A percentile compares a stretch with the other conserved stretches of the same genome.
Conservation (phyloP, 1,140 invertebrate species). For the Drosophila ogumai region DNA sequence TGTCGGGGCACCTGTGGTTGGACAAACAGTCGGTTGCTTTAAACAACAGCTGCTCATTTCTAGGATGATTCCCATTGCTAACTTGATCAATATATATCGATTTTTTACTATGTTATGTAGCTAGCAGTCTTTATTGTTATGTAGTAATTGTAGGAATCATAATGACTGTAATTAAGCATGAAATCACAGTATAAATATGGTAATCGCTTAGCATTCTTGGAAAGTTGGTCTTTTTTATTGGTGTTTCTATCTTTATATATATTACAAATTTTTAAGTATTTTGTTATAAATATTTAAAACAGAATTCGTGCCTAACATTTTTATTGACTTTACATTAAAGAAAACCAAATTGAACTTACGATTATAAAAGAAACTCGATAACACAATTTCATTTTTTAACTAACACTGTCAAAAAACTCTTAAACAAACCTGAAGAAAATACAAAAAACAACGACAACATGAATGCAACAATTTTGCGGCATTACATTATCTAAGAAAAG, state of each 20-base stretch:
- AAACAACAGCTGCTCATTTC: conserved; percentile 2
- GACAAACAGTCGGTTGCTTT: background rate
- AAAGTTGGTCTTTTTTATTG: background rate
- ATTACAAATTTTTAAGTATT: background rate
- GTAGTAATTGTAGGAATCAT: background rate
- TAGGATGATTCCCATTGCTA: background rate
- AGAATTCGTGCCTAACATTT: too few species aligned
- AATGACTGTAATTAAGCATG: background rate
- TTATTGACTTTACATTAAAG: background rate
- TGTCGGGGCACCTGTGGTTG: background rate
- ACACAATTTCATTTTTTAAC: conserved; percentile 2
- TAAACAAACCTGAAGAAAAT: background rate
- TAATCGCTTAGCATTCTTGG: background rate
- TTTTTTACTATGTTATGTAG: background rate
- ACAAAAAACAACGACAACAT: conserved; percentile 7
- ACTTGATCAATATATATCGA: background rate
- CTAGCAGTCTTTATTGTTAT: too few species aligned
- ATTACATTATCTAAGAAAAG: conserved; percentile 35
- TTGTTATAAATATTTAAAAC: background rate
- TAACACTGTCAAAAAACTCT: background rate
- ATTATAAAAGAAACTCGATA: background rate
- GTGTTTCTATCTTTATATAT: background rate
- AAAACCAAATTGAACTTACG: background rate
- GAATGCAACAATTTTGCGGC: conserved; percentile 16
- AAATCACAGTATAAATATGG: background rate